Conservation (phyloP, 2,797 vertebrate species). For the Mormyrus proboscirostris region DNA sequence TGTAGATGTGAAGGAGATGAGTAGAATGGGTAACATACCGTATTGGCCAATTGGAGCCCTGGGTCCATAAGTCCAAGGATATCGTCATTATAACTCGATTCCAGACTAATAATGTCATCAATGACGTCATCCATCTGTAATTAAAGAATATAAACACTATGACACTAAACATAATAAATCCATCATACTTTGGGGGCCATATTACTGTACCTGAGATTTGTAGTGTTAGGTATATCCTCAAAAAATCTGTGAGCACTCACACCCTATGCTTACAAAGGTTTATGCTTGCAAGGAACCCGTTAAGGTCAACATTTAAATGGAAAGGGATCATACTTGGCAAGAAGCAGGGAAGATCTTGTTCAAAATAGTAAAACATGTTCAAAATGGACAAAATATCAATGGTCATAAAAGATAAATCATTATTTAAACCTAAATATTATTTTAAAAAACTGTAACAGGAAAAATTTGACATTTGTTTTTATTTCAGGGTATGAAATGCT, state of each 20-base stretch:
- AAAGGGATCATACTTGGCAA: neutral
- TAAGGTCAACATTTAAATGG: neutral
- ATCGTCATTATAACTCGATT: slow-evolving; percentile 95
- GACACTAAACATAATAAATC: neutral
- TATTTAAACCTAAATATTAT: neutral
- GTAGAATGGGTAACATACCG: slow-evolving; percentile 57
- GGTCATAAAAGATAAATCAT: neutral
- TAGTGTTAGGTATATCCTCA: neutral
- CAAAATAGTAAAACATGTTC: neutral
- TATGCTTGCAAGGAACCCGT: neutral
- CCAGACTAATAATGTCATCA: slow-evolving; percentile 96
- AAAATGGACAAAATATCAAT: neutral
- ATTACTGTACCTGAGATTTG: neutral
- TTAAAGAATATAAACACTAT: neutral
- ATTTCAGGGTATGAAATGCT: neutral
- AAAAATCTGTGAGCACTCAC: neutral
- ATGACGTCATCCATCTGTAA: slow-evolving; percentile 97
- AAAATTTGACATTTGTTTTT: neutral
- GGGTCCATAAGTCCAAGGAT: slow-evolving; percentile 93
- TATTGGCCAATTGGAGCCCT: slow-evolving; percentile 84
- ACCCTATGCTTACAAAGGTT: neutral
- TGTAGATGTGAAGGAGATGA: neutral
- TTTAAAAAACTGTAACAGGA: neutral
- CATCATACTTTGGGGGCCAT: neutral
- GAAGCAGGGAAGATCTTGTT: neutral